phyloP scores from a whole-genome alignment of 2,797 vertebrate species.

The Sebastes matsubarae region DNA sequence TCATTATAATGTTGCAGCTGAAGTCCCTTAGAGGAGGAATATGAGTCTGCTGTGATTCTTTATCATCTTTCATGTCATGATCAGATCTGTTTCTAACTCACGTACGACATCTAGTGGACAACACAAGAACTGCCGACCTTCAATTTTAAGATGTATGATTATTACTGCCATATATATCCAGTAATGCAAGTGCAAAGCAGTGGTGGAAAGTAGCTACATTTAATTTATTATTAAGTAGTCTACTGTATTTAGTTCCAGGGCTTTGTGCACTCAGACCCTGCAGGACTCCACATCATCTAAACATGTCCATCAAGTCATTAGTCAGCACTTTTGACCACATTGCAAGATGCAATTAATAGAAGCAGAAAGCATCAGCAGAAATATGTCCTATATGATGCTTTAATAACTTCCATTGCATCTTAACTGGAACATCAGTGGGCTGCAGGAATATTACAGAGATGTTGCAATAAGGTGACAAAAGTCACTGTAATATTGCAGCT shows the following conservation, averaged over 20 bases:
- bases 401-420: not conserved
- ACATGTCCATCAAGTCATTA: not conserved
- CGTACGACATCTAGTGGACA: constrained; percentile 69
- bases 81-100: constrained; percentile 14
- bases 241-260: not conserved
- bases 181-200: not conserved
- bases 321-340: not conserved
- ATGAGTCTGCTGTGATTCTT: not conserved
- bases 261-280: not conserved
- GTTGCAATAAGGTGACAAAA: not conserved
- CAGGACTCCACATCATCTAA: not conserved
- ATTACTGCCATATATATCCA: not conserved
- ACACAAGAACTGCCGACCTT: not conserved
- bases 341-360: not conserved
- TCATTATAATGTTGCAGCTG: not conserved
- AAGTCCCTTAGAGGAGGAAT: not conserved
- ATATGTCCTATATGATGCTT: not conserved
- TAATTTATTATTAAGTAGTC: not conserved
- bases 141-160: not conserved
- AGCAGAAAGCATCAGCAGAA: not conserved
- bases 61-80: not conserved
- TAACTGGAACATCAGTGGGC: not conserved
- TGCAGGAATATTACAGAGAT: not conserved
- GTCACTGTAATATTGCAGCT: not conserved
- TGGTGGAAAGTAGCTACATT: not conserved